Conservation (phyloP, 2,888 invertebrate genomes). For the Macrophya annulata region DNA sequence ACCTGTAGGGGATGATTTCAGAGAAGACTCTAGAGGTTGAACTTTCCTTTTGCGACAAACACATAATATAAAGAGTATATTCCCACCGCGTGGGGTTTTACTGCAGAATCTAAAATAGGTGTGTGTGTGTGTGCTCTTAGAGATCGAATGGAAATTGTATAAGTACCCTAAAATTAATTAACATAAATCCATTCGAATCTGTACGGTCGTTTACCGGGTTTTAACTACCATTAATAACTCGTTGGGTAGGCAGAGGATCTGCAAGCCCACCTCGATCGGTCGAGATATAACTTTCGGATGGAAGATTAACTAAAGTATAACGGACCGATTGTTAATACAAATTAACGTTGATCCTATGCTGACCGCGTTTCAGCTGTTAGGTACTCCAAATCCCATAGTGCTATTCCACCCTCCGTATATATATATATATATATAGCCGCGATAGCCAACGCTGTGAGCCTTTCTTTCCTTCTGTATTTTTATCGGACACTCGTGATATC, state of each 20-base stretch:
- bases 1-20: neutral
- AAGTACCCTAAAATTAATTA: slow-evolving; percentile 36
- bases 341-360: slow-evolving; percentile 36
- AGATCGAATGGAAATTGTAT: slow-evolving; percentile 44
- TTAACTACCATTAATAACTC: slow-evolving; percentile 45
- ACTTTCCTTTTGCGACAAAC: slow-evolving; percentile 25
- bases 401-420: neutral
- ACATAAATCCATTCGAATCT: slow-evolving; percentile 50
- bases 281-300: slow-evolving; percentile 55
- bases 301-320: slow-evolving; percentile 61
- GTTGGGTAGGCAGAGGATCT: slow-evolving; percentile 47
- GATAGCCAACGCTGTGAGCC: neutral
- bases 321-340: slow-evolving; percentile 56
- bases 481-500: slow-evolving; percentile 12
- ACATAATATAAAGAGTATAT: neutral
- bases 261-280: slow-evolving; percentile 55
- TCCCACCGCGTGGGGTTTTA: slow-evolving; percentile 4
- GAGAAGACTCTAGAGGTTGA: neutral
- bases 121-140: neutral
- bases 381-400: neutral
- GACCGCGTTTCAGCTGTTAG: neutral
- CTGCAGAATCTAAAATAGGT: neutral
- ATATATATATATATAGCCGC: too few species aligned
- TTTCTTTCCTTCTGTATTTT: slow-evolving; percentile 18
- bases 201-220: slow-evolving; percentile 44